Conservation (phyloP, 2,797 vertebrate genomes). For the Danio aesculapii region DNA sequence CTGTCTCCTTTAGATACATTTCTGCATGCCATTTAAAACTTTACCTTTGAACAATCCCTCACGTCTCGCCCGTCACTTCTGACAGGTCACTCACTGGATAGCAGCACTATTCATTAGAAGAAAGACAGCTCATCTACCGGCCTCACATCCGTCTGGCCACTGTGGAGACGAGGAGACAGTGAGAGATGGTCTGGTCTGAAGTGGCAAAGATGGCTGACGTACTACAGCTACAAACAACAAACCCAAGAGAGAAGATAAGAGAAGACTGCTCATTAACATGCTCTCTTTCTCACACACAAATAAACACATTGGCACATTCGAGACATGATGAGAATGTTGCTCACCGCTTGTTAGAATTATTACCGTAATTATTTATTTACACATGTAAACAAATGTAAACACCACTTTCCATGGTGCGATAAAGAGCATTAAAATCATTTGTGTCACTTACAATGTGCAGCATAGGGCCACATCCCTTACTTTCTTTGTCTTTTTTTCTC, state of each 20-base stretch:
- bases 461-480: background rate
- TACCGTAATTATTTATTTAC: background rate
- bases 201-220: slow-evolving; percentile 45
- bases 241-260: slow-evolving; percentile 50
- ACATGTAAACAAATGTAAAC: background rate
- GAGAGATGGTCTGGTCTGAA: slow-evolving; percentile 41
- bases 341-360: slow-evolving; percentile 3
- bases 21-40: slow-evolving; percentile 45
- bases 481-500: too few relatives aligned
- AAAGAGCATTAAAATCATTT: background rate
- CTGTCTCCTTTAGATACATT: slow-evolving; percentile 50
- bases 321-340: slow-evolving; percentile 23
- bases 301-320: slow-evolving; percentile 37
- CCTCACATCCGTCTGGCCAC: slow-evolving; percentile 62
- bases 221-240: slow-evolving; percentile 45
- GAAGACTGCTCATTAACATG: slow-evolving; percentile 38
- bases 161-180: slow-evolving; percentile 51
- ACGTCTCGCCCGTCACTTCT: slow-evolving; percentile 28
- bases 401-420: background rate
- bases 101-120: slow-evolving; percentile 61
- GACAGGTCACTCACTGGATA: slow-evolving; percentile 61
- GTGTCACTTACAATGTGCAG: background rate
- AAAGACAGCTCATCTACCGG: slow-evolving; percentile 60
- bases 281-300: slow-evolving; percentile 23
- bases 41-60: slow-evolving; percentile 48